Base-by-base conservation (phyloP, 2,113 vertebrate genomes). In the Conger conger region DNA sequence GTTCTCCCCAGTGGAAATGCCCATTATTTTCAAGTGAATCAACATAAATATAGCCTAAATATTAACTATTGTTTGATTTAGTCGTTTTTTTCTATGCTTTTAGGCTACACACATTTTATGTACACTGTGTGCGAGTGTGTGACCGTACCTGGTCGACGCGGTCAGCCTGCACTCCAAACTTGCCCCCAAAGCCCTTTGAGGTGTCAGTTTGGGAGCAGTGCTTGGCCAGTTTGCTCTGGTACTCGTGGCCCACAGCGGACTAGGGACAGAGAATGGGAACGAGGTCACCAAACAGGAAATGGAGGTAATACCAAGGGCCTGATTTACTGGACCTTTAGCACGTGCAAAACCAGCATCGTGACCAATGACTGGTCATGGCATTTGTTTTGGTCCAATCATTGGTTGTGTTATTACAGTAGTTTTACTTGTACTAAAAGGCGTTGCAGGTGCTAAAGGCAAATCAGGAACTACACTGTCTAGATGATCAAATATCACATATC, bases 171-270 rank as follows among this genome's bases (percentile, higher is more conserved):
- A 99, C 96, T 0, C 98, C 98, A 81, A 96, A 99, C 91, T 99
- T 99, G 57, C 98, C 98, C 63, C 98, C 98, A 8, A 99, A 99
- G 0, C 98, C 98, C 68, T 97, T 97, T 35, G 96, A 96, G 0
- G 96, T 97, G 90, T 99, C 98, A 0, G 97, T 97, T 73, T 99
- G 98, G 9, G 98, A 99, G 90, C 97, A 99, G 87, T 99, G 98
- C 89, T 98, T 97, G 53, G 97, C 96, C 54, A 99, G 92, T 38
- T 96, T 95, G 73, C 96, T 95, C 89, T 98, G 97, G 86, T 99
- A 99, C 57, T 99, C 98, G 0, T 99, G 98, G 83, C 98, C 98
- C 33, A 99, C 97, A 0, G 98, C 98, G 27, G 97, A 99, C 98
- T 99, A 89, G 7, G 79, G 87, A 57, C 80, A 0, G 45, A 40